Conservation (phyloP, 1,140 invertebrate species). For the Maniola jurtina region DNA sequence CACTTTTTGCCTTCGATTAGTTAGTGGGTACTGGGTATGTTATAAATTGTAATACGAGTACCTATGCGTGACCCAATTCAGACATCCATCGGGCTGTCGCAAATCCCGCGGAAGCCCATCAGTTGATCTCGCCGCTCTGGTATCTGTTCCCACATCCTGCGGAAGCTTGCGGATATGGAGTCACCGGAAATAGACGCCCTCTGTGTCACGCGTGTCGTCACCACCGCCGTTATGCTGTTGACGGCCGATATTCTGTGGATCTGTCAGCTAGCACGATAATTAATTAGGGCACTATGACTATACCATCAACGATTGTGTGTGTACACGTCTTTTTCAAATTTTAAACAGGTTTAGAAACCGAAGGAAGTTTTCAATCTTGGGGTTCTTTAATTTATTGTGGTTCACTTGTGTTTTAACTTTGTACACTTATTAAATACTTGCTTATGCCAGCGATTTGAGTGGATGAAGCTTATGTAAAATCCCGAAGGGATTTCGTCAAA, state of each 20-base stretch:
- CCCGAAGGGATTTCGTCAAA: too few species aligned
- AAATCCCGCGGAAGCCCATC: constrained; percentile 57
- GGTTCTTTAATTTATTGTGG: too few species aligned
- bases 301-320: constrained; percentile 22
- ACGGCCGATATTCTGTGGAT: neutral
- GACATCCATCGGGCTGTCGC: neutral
- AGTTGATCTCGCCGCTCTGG: constrained; percentile 55
- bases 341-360: too few species aligned
- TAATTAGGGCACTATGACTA: constrained; percentile 2
- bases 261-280: neutral
- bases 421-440: too few species aligned
- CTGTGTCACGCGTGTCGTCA: constrained; percentile 69
- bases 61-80: neutral
- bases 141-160: constrained; percentile 61
- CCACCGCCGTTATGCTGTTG: constrained; percentile 36
- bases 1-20: too few species aligned
- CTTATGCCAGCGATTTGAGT: too few species aligned
- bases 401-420: too few species aligned
- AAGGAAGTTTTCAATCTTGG: too few species aligned
- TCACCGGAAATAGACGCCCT: constrained; percentile 72
- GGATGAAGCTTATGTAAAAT: too few species aligned
- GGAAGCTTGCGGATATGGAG: constrained; percentile 69
- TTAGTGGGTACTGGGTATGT: neutral
- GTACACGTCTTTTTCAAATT: too few species aligned
- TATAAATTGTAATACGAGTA: neutral